A percentile compares a stretch with the other conserved stretches of the same genome.
Evolutionary conservation across 2,797 vertebrate species (phyloP).

Genomic region (Clarias laeviceps): DNA sequence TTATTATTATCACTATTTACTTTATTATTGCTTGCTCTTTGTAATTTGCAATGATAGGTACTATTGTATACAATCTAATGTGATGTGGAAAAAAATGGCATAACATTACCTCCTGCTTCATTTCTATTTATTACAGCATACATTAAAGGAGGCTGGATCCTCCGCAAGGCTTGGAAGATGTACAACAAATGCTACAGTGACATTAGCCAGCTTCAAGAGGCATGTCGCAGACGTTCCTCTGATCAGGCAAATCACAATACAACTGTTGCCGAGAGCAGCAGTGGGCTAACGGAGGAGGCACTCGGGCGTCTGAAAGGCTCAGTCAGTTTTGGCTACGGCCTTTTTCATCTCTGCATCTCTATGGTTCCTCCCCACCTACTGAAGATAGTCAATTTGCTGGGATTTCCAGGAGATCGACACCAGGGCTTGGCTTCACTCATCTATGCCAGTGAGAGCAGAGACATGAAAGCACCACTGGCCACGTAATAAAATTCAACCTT

Average conservation of each 20-base stretch:
- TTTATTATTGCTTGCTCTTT: not conserved
- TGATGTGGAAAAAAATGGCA: conserved; percentile 1
- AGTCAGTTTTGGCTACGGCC: conserved; percentile 98
- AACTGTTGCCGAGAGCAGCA: conserved; percentile 3
- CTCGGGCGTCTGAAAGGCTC: conserved; percentile 96
- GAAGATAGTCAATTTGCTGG: conserved; percentile 99
- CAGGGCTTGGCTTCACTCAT: conserved; percentile 95
- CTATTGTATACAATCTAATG: not conserved
- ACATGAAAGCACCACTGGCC: conserved; percentile 99
- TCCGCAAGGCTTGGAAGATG: conserved; percentile 95
- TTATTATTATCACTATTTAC: not conserved
- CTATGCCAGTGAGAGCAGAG: conserved; percentile 98
- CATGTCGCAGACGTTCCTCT: conserved; percentile 80
- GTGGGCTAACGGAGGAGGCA: conserved; percentile 61
- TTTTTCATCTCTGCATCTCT: conserved; percentile 99
- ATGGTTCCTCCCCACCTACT: conserved; percentile 99
- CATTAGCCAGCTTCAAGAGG: conserved; percentile 92
- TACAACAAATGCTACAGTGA: conserved; percentile 88
- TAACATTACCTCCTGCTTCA: not conserved
- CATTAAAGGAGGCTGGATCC: conserved; percentile 99
- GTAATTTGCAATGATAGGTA: not conserved
- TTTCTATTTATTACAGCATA: conserved; percentile 79
- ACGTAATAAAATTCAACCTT: conserved; percentile 83
- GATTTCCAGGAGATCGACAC: conserved; percentile 96
- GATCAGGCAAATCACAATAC: conserved; percentile 93